phyloP scores from a whole-genome alignment of 2,888 invertebrate species.

The Tipula helvola region DNA sequence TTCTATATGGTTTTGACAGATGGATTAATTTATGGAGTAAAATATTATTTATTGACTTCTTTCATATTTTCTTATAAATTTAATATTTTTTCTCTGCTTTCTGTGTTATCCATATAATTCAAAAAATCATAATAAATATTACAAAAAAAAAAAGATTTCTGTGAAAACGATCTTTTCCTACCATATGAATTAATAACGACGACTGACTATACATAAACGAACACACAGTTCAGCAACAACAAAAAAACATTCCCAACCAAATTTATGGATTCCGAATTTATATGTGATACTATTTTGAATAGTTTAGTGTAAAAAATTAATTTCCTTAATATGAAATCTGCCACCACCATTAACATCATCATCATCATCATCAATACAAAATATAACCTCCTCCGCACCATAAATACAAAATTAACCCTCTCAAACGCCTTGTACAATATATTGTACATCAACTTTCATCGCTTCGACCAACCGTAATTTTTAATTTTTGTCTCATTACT shows the following conservation, averaged over 20 bases:
- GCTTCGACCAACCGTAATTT: too few relatives aligned
- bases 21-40: constrained; percentile 4
- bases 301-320: not conserved
- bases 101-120: not conserved
- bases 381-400: not conserved
- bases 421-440: too few relatives aligned
- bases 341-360: not conserved
- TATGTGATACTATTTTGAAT: not conserved
- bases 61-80: not conserved
- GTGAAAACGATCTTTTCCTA: not conserved
- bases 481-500: too few relatives aligned
- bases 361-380: not conserved
- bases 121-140: not conserved
- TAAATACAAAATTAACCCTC: not conserved
- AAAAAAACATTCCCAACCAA: not conserved
- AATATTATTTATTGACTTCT: constrained; percentile 4
- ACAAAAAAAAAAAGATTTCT: not conserved
- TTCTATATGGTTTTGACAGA: not conserved
- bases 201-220: not conserved
- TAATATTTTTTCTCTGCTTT: not conserved
- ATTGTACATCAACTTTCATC: too few relatives aligned
- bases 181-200: not conserved
- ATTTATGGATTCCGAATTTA: not conserved
- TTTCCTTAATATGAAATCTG: not conserved
- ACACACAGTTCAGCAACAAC: not conserved